Base-by-base conservation (phyloP, 2,797 vertebrate genomes). In the Paguma larvata region DNA sequence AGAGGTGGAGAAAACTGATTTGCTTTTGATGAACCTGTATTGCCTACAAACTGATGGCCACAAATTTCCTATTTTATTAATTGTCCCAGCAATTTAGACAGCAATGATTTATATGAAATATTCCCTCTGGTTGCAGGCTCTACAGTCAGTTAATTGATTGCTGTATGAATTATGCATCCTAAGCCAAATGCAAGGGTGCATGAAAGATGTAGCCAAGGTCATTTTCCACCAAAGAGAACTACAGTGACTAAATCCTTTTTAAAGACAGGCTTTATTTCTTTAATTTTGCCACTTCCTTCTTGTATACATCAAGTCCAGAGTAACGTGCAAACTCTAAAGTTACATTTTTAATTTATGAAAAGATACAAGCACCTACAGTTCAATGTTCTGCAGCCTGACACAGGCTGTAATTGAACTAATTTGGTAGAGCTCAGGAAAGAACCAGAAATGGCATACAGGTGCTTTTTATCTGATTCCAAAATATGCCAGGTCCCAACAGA, bases 81-180 rank as follows among this genome's bases (percentile, higher is more conserved):
- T 98, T 97, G 85, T 90, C 68, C 56, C 32, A 90, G 94, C 62
- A 93, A 97, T 93, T 97, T 98, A 93, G 73, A 77, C 72, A 95
- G 95, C 41, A 95, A 70, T 98, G 97, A 98, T 98, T 97, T 97
- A 97, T 96, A 96, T 88, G 92, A 94, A 97, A 95, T 90, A 94
- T 93, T 96, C 85, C 63, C 78, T 93, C 93, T 90, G 86, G 75
- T 97, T 97, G 89, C 77, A 96, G 84, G 89, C 80, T 94, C n/a
- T 88, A 73, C 25, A 93, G 93, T 86, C 80, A 91, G 90, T 68
- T 97, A 98, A 97, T 97, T 97, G 97, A 98, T 97, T 96, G 97
- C 87, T 91, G 46, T 88, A 97, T 98, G 97, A 97, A 97, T 97
- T 98, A 97, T 95, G 97, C 94, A 97, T 97, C 82, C 59, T 83